A percentile compares a stretch with the other conserved stretches of the same genome.
These are phyloP conservation scores for Orthosia cruda DNA, from an alignment of 2,888 invertebrate genomes.

Conservation along the genomic window DNA sequence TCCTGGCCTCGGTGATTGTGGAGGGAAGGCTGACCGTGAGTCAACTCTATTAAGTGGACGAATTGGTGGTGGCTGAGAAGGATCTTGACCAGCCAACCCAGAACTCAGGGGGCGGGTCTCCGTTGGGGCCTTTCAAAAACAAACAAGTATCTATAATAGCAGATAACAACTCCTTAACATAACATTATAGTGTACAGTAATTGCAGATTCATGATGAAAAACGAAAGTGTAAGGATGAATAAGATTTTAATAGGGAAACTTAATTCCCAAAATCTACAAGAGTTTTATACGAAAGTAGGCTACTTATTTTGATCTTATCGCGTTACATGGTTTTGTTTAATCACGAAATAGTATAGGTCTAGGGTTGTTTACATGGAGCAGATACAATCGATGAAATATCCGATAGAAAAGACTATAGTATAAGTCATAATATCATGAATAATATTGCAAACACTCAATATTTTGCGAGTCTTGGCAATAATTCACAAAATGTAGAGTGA, in stretches of 20 bases:
- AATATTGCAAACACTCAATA: conserved; percentile 67
- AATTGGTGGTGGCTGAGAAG: conserved; percentile 79
- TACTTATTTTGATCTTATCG: conserved; percentile 31
- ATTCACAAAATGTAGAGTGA: conserved; percentile 76
- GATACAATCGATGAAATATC: conserved; percentile 25
- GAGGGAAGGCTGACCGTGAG: conserved; percentile 85
- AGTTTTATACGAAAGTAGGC: conserved; percentile 32
- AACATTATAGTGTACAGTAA: conserved; percentile 2
- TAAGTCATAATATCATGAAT: conserved; percentile 33
- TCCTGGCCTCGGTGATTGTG: conserved; percentile 80
- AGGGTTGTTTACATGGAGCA: conserved; percentile 21
- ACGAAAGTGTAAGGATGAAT: conserved; percentile 48
- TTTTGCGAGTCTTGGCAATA: conserved; percentile 78
- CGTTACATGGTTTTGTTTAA: conserved; percentile 22
- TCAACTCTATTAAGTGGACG: conserved; percentile 86
- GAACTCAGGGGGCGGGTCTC: conserved; percentile 82
- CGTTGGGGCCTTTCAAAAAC: conserved; percentile 83
- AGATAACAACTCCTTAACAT: background rate
- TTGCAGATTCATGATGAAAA: conserved; percentile 28
- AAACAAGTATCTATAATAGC: conserved; percentile 53
- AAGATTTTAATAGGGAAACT: conserved; percentile 47
- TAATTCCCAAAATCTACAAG: conserved; percentile 24
- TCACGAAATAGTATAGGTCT: conserved; percentile 30
- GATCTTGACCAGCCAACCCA: conserved; percentile 78
- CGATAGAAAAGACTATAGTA: background rate